A percentile compares a stretch with the other conserved stretches of the same genome.
These are phyloP conservation scores for Neopelma chrysocephalum DNA, from an alignment of 2,797 vertebrate genomes.

Conservation along the genomic window DNA sequence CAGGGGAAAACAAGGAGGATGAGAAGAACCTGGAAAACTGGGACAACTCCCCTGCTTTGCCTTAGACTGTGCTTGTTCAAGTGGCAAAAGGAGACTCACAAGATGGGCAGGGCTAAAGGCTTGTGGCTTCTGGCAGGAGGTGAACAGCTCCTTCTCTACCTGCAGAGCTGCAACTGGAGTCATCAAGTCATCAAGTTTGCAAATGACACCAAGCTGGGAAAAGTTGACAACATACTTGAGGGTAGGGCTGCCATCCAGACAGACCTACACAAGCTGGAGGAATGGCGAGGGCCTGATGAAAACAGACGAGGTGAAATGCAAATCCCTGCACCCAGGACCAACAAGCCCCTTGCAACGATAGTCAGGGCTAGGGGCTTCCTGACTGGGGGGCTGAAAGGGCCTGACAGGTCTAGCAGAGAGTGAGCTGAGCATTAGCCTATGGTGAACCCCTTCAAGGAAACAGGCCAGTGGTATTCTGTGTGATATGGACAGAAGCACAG, in stretches of 20 bases:
- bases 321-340: not conserved
- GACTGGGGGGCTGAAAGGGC: not conserved
- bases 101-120: not conserved
- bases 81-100: not conserved
- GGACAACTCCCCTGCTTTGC: not conserved
- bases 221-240: not conserved
- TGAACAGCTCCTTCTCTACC: not conserved
- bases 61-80: not conserved
- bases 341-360: not conserved
- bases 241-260: not conserved
- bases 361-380: not conserved
- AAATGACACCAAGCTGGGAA: not conserved
- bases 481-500: not conserved
- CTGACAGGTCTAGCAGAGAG: not conserved
- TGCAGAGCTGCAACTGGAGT: not conserved
- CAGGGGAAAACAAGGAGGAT: not conserved
- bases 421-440: not conserved
- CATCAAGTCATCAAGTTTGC: not conserved
- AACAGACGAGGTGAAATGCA: not conserved
- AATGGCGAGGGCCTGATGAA: not conserved
- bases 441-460: not conserved
- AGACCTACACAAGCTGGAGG: not conserved
- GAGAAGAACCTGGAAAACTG: not conserved
- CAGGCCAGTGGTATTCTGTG: accelerated
- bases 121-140: not conserved